phyloP scores from a whole-genome alignment of 2,113 vertebrate genomes.

The Felis chaus region DNA sequence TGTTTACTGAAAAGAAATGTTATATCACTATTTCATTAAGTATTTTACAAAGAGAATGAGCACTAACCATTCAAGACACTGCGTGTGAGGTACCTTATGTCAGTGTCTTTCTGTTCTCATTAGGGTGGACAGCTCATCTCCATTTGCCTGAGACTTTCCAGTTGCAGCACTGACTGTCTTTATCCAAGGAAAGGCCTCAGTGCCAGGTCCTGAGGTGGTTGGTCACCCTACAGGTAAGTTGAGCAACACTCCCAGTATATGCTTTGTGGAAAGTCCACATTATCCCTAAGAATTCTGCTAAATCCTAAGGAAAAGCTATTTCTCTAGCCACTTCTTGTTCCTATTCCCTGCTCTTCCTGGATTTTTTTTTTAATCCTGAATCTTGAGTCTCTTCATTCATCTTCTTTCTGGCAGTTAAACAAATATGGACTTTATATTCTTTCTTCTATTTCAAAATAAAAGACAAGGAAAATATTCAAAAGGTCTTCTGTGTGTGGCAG shows the following conservation, averaged over 20 bases:
- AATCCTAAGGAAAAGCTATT: background rate
- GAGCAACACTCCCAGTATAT: background rate
- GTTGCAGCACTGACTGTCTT: background rate
- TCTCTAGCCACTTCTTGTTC: background rate
- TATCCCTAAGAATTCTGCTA: background rate
- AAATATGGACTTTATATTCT: background rate
- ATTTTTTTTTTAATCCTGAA: background rate
- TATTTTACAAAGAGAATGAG: background rate
- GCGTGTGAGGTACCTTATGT: background rate
- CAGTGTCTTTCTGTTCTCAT: background rate
- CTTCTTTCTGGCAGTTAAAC: background rate
- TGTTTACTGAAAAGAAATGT: background rate
- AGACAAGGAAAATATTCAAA: background rate
- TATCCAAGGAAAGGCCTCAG: background rate
- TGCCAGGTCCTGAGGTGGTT: fast-evolving
- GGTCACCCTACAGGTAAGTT: background rate
- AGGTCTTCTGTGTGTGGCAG: background rate
- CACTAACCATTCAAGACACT: background rate
- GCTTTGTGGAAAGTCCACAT: background rate
- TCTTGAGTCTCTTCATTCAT: background rate
- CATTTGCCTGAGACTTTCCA: background rate
- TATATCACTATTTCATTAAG: background rate
- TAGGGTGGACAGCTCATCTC: background rate
- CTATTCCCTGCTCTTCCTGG: background rate
- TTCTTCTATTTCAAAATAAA: background rate